A percentile compares a stretch with the other conserved stretches of the same genome.
Conservation (phyloP, 2,888 invertebrate genomes). For the Lasioglossum zephyrum region DNA sequence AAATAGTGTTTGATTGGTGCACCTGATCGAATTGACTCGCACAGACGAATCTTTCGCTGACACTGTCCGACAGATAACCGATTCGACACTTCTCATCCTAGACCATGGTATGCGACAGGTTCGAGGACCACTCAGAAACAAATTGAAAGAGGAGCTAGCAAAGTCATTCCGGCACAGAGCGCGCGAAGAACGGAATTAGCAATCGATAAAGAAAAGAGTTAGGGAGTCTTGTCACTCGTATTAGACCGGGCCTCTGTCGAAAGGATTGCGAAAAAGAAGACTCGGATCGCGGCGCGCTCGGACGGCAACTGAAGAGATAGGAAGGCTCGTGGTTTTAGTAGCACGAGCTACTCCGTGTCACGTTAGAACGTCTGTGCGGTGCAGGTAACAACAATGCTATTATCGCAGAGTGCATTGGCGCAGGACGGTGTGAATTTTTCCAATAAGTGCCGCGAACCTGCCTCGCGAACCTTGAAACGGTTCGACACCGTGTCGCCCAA, state of each 20-base stretch:
- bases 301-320: constrained; percentile 81
- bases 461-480: constrained; percentile 66
- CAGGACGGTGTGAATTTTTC: constrained; percentile 73
- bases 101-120: neutral
- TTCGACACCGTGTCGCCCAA: constrained; percentile 45
- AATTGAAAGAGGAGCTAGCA: neutral
- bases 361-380: constrained; percentile 77
- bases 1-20: neutral
- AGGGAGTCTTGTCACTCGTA: neutral
- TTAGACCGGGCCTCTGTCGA: constrained; percentile 8
- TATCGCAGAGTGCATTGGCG: constrained; percentile 79
- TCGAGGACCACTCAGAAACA: neutral
- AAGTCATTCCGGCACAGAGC: neutral
- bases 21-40: neutral
- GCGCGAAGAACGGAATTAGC: constrained; percentile 3
- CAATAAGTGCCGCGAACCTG: constrained; percentile 57
- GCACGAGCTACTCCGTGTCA: constrained; percentile 74
- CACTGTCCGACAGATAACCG: neutral
- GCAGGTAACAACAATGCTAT: constrained; percentile 77
- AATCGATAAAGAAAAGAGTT: neutral
- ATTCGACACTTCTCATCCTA: constrained; percentile 8
- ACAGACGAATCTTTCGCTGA: neutral
- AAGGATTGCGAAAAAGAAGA: constrained; percentile 49
- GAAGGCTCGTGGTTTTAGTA: constrained; percentile 71
- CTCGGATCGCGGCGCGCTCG: constrained; percentile 73